Evolutionary conservation across 2,113 vertebrate genomes (phyloP).

Genomic region (Petrocephalus zakoni): DNA sequence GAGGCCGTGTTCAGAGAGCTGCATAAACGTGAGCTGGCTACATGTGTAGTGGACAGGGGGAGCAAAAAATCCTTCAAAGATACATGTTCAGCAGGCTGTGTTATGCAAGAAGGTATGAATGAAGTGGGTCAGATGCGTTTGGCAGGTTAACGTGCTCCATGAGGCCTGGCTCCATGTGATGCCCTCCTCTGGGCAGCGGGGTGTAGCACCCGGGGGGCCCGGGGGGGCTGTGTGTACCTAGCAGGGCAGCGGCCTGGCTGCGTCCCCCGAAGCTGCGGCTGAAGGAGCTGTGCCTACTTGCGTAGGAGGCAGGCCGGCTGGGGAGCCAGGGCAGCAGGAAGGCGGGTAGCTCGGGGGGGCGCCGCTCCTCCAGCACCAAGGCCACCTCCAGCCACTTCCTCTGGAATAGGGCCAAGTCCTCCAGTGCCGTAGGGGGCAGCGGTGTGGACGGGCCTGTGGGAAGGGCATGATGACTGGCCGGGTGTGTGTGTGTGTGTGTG

Average conservation of each 20-base stretch:
- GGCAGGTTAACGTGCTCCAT: not conserved
- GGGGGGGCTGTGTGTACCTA: slow-evolving; percentile 73
- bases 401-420: slow-evolving; percentile 91
- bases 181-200: not conserved
- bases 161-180: slow-evolving; percentile 19
- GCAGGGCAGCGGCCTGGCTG: slow-evolving; percentile 92
- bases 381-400: slow-evolving; percentile 98
- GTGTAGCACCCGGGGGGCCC: not conserved
- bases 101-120: not conserved
- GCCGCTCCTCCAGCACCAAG: slow-evolving; percentile 81
- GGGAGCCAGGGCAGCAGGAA: slow-evolving; percentile 94
- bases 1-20: not conserved
- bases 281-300: slow-evolving; percentile 99
- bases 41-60: not conserved
- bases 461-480: not conserved
- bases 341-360: slow-evolving; percentile 81
- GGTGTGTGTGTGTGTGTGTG: not conserved
- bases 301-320: slow-evolving; percentile 92
- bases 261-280: slow-evolving; percentile 98
- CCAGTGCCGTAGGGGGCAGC: slow-evolving; percentile 52
- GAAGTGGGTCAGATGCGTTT: not conserved
- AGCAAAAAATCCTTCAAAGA: not conserved
- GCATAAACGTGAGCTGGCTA: not conserved
- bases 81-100: not conserved
- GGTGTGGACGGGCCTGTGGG: slow-evolving; percentile 32